Evolutionary conservation across 2,113 vertebrate species (phyloP), one percentile per base, ranked within the genome.

Genomic region (Ia io): DNA sequence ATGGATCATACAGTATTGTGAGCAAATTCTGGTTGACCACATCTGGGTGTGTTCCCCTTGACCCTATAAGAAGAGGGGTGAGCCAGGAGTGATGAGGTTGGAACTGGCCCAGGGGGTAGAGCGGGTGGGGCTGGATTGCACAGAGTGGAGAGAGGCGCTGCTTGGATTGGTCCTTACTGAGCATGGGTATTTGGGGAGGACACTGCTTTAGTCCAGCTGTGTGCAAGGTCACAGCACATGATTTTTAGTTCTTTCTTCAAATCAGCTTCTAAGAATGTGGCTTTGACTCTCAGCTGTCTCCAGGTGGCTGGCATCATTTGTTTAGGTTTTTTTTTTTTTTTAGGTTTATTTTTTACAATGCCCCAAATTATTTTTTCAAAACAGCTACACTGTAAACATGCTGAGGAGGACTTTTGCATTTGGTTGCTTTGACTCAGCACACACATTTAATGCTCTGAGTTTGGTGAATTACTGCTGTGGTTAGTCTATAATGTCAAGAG

Each of bases 31-130:
- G 56, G 80, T 59, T 87, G 79, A 37, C 40, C 53, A 65, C 92
- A 92, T 76, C 76, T 92, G 95, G 92, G 95, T 92, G 90, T 96
- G 67, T 93, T 94, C 63, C 42, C 61, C 49, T 96, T 94, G 76
- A 73, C 79, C 69, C n/a, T 85, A 18, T 59, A 65, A 78, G 40
- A 78, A 88, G 67, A 70, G 18, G 59, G 53, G 47, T 95, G 92
- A 97, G 80, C 80, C 80, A 85, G 79, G 76, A 91, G 63, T 92
- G 71, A 92, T n/a, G 82, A 44, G 59, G 20, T 30, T 94, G 93
- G 94, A 91, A n/a, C 44, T 63, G 20, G 47, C 53, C 69, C 53
- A 5, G 3, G 11, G 37, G 40, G 3, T 37, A 30, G 78, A 69
- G 67, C 6, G 59, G 80, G 53, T 49, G 61, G 88, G 78, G 63